These are phyloP conservation scores for Lasioglossum figueresi DNA, from an alignment of 2,888 invertebrate species.

Conservation along the genomic window DNA sequence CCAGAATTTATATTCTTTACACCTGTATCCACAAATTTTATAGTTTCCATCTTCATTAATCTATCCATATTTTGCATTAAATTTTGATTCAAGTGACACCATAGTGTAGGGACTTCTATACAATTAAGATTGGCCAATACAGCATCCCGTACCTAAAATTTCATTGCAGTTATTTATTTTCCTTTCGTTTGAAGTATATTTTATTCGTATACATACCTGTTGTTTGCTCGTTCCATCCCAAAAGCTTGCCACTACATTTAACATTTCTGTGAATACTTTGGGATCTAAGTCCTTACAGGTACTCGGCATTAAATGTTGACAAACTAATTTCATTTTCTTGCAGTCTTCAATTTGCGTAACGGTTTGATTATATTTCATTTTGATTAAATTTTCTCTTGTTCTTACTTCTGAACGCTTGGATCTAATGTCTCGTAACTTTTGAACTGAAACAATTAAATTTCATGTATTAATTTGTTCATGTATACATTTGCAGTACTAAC, in stretches of 20 bases:
- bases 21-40: slow-evolving; percentile 18
- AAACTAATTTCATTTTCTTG: slow-evolving; percentile 75
- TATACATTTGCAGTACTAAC: not conserved
- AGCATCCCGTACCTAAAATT: slow-evolving; percentile 73
- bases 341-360: slow-evolving; percentile 73
- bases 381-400: slow-evolving; percentile 71
- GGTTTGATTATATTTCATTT: slow-evolving; percentile 73
- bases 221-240: slow-evolving; percentile 74
- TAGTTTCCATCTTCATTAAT: slow-evolving; percentile 69
- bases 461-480: not conserved
- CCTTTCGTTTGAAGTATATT: not conserved
- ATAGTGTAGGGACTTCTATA: slow-evolving; percentile 74
- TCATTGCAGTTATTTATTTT: slow-evolving; percentile 23
- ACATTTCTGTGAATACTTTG: slow-evolving; percentile 70
- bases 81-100: slow-evolving; percentile 74
- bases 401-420: slow-evolving; percentile 57
- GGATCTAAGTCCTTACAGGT: slow-evolving; percentile 71
- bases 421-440: slow-evolving; percentile 70
- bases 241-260: slow-evolving; percentile 72
- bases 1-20: slow-evolving; percentile 68
- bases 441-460: slow-evolving; percentile 61
- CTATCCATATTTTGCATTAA: slow-evolving; percentile 72
- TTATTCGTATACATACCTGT: slow-evolving; percentile 67
- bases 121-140: slow-evolving; percentile 70
- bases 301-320: slow-evolving; percentile 76